Conservation (phyloP, 2,888 invertebrate species). For the Hydraecia micacea region DNA sequence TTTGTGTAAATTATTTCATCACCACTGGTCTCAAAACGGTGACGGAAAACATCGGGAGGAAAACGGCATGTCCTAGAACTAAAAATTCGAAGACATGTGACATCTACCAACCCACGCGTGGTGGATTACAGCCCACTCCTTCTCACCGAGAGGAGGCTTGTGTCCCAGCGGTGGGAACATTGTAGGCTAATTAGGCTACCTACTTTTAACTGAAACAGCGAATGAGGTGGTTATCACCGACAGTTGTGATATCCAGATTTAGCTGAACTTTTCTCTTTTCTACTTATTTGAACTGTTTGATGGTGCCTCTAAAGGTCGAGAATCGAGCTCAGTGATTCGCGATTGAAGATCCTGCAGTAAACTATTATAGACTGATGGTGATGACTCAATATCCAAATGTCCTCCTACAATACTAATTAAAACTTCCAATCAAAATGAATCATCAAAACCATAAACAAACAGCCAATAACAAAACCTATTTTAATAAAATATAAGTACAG, state of each 20-base stretch:
- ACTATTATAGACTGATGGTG: too few relatives aligned
- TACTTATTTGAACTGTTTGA: neutral
- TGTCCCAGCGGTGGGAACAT: too few relatives aligned
- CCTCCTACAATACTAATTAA: constrained; percentile 4
- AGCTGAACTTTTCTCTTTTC: neutral
- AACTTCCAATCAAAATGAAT: constrained; percentile 8
- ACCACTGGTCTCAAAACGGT: too few relatives aligned
- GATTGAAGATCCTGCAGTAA: neutral
- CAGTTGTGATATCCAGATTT: neutral
- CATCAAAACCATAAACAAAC: constrained; percentile 24
- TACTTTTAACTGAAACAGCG: neutral
- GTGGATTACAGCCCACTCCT: too few relatives aligned
- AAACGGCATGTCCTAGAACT: too few relatives aligned
- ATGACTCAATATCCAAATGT: neutral
- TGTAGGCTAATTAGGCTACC: too few relatives aligned
- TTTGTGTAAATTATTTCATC: too few relatives aligned
- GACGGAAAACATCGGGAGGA: too few relatives aligned
- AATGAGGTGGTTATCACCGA: too few relatives aligned
- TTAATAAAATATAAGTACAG: constrained; percentile 11
- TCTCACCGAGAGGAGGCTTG: too few relatives aligned
- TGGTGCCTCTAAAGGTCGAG: too few relatives aligned
- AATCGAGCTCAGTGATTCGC: neutral
- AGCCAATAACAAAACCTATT: constrained; percentile 25
- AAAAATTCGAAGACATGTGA: neutral
- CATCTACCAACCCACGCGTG: neutral